Conservation (phyloP, 2,113 vertebrate species). For the Psammodynastes pulverulentus region DNA sequence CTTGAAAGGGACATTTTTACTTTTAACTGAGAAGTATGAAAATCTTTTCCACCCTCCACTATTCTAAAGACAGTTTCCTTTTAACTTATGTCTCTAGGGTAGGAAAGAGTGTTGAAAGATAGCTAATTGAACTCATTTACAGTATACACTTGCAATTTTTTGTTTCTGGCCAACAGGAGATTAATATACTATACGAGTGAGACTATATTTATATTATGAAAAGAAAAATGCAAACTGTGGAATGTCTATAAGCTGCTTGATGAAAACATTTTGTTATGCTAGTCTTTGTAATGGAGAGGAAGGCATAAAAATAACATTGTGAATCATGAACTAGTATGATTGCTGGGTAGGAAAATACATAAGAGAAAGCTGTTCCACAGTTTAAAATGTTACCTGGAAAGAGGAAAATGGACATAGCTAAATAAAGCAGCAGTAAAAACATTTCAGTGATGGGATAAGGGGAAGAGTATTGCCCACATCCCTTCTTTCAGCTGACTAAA, state of each 20-base stretch:
- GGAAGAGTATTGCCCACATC: not conserved
- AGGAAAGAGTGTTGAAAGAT: not conserved
- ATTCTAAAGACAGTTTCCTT: conserved; percentile 1
- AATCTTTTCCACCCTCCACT: too few species aligned
- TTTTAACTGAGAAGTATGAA: not conserved
- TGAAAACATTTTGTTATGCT: not conserved
- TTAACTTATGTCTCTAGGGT: not conserved
- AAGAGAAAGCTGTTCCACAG: not conserved
- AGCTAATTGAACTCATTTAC: not conserved
- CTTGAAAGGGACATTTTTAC: not conserved
- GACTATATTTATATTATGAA: fast-evolving
- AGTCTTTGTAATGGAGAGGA: not conserved
- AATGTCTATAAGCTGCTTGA: not conserved
- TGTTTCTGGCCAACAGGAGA: not conserved
- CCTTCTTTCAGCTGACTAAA: not conserved
- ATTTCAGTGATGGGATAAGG: not conserved
- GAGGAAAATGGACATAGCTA: conserved; percentile 1
- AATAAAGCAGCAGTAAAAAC: not conserved
- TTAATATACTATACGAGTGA: not conserved
- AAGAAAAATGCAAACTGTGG: not conserved
- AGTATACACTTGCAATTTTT: not conserved
- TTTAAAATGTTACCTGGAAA: not conserved
- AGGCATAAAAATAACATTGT: not conserved
- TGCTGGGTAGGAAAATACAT: not conserved
- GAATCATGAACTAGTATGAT: not conserved